Evolutionary conservation across 2,888 invertebrate genomes (phyloP).

Genomic region (Siphonodentalium dalli): DNA sequence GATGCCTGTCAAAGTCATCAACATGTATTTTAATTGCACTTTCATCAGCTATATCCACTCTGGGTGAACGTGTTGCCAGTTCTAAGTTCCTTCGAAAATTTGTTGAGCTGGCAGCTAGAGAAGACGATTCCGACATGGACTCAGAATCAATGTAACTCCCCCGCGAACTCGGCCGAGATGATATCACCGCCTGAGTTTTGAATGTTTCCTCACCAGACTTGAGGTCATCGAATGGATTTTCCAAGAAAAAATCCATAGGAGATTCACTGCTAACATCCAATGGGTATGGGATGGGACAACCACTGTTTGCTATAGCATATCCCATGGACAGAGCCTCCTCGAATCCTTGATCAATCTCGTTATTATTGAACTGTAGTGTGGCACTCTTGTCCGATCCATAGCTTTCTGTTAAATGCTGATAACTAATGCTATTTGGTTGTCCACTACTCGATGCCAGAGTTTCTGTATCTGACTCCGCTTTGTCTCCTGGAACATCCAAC

Average conservation of each 20-base stretch:
- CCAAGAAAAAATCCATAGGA: too few species aligned
- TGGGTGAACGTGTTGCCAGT: too few species aligned
- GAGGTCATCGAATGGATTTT: too few species aligned
- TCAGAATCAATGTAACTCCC: background rate
- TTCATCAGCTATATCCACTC: too few species aligned
- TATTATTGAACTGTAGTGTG: slow-evolving; percentile 17
- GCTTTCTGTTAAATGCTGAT: background rate
- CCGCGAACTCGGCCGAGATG: slow-evolving; percentile 11
- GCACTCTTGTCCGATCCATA: background rate
- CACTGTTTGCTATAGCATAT: too few species aligned
- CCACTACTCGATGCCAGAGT: slow-evolving; percentile 20
- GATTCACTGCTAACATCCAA: too few species aligned
- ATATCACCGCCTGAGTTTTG: slow-evolving; percentile 38
- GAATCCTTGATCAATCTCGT: slow-evolving; percentile 45
- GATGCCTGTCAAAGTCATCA: too few species aligned
- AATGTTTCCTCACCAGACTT: slow-evolving; percentile 34
- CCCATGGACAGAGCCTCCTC: slow-evolving; percentile 43
- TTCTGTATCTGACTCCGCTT: slow-evolving; percentile 30
- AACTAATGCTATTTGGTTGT: background rate
- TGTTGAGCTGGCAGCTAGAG: too few species aligned
- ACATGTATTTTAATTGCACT: too few species aligned
- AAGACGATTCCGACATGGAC: background rate
- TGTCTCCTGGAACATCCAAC: too few species aligned
- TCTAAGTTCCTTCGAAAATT: too few species aligned
- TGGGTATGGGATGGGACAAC: too few species aligned